phyloP scores from a whole-genome alignment of 2,113 vertebrate genomes.

The Pitta sordida region DNA sequence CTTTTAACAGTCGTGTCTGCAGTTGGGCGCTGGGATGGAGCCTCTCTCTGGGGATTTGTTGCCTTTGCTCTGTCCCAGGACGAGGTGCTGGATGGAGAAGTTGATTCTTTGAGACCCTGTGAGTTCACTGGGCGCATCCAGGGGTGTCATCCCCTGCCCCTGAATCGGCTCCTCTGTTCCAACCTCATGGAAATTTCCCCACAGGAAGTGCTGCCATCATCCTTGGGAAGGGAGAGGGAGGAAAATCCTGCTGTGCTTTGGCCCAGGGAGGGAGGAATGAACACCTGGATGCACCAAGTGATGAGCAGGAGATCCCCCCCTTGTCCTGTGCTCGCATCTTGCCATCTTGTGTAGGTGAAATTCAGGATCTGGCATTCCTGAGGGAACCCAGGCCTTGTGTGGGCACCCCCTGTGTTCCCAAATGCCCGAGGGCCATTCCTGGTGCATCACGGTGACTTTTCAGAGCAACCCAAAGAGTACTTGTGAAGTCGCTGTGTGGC shows the following conservation, averaged over 20 bases:
- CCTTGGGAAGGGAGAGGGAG: neutral
- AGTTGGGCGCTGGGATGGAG: neutral
- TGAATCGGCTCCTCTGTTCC: neutral
- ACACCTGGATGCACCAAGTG: neutral
- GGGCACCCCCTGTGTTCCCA: accelerated
- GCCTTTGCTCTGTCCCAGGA: neutral
- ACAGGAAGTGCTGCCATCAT: neutral
- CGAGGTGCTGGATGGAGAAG: neutral
- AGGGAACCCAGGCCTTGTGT: neutral
- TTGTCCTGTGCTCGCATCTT: neutral
- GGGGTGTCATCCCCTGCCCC: neutral
- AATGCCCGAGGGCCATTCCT: accelerated
- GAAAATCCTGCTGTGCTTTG: neutral
- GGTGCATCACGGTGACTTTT: neutral
- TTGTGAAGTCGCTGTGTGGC: neutral
- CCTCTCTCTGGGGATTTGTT: neutral
- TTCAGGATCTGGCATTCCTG: accelerated
- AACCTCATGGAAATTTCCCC: neutral
- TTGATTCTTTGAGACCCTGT: neutral
- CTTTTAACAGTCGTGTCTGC: neutral
- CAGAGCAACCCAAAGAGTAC: conserved; percentile 7
- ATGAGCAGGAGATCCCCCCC: neutral
- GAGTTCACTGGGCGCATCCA: neutral
- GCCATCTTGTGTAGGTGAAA: neutral
- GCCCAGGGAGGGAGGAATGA: neutral